Evolutionary conservation across 2,113 vertebrate genomes (phyloP).

Genomic region (Pristiophorus japonicus): DNA sequence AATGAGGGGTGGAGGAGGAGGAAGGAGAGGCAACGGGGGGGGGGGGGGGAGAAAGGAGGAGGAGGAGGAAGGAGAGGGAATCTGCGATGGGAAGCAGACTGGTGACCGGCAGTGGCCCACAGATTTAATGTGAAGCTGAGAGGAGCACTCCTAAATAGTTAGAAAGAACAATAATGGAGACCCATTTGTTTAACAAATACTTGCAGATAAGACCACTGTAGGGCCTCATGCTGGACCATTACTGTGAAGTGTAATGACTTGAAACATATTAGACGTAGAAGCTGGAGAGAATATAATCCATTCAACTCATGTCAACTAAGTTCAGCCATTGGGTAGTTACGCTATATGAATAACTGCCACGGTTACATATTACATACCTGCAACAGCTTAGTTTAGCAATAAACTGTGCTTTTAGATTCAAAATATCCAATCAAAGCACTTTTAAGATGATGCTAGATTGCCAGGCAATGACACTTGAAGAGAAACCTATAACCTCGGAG

Average conservation of each 20-base stretch:
- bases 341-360: neutral
- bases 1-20: too few species aligned
- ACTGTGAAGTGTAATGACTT: too few species aligned
- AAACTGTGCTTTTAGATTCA: neutral
- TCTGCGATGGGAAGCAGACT: neutral
- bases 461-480: neutral
- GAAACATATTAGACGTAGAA: neutral
- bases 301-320: neutral
- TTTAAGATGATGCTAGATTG: neutral
- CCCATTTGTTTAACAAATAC: neutral
- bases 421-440: neutral
- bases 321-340: neutral
- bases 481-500: neutral
- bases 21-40: too few species aligned
- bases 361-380: neutral
- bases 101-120: neutral
- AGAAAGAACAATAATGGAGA: neutral
- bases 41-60: too few species aligned
- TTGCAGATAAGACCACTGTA: too few species aligned
- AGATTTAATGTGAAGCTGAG: neutral
- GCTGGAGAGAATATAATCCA: neutral
- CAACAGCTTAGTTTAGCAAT: neutral
- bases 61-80: neutral
- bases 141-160: neutral
- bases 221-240: neutral